Conservation (phyloP, 2,113 vertebrate species). For the Macaca nemestrina region DNA sequence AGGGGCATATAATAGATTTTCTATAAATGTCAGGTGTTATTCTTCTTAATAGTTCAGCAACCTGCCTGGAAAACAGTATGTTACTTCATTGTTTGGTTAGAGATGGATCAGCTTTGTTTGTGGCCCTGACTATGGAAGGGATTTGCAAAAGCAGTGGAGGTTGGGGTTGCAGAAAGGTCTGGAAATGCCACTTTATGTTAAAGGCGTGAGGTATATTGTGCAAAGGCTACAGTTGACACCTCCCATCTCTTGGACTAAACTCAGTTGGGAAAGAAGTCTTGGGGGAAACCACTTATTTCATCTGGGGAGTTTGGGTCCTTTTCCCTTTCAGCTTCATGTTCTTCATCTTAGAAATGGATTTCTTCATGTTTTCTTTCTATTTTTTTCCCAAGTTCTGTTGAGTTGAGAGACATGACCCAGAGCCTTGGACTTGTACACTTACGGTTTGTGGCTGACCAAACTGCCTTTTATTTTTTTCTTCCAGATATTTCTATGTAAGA, state of each 20-base stretch:
- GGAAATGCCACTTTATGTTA: background rate
- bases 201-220: background rate
- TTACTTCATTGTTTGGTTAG: background rate
- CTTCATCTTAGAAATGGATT: background rate
- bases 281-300: background rate
- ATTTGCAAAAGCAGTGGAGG: background rate
- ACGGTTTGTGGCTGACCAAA: background rate
- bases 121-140: background rate
- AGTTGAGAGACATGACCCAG: background rate
- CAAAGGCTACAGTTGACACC: background rate
- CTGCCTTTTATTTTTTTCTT: background rate
- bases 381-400: background rate
- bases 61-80: background rate
- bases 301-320: background rate
- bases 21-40: background rate
- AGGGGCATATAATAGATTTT: background rate
- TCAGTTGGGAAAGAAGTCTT: background rate
- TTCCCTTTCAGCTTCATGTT: background rate
- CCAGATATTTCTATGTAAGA: background rate
- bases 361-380: background rate
- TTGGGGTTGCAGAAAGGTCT: background rate
- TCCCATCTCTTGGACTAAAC: background rate
- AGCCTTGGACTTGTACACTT: background rate
- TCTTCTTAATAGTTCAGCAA: background rate
- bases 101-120: background rate